Conservation (phyloP, 2,888 invertebrate genomes). For the Plusia festucae region DNA sequence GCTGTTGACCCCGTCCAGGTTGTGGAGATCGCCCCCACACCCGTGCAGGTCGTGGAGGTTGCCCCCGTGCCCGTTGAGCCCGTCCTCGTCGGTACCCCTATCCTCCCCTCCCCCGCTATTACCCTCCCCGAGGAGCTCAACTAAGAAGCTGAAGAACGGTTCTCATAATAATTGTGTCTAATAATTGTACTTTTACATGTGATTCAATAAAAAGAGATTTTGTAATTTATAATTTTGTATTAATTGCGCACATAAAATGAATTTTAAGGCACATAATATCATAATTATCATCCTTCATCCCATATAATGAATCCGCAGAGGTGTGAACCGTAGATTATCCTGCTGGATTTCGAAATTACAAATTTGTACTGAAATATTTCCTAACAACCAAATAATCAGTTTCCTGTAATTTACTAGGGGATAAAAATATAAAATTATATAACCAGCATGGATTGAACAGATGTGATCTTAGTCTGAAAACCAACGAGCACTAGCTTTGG, state of each 20-base stretch:
- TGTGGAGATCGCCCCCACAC: constrained; percentile 39
- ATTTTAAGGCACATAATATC: too few species aligned
- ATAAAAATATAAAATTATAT: too few species aligned
- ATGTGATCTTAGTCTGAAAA: too few species aligned
- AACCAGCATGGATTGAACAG: too few species aligned
- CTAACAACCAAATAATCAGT: too few species aligned
- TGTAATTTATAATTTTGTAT: neutral
- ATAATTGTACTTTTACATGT: constrained; percentile 11
- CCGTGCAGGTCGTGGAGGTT: constrained; percentile 35
- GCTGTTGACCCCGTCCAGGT: constrained; percentile 49
- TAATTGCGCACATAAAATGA: neutral
- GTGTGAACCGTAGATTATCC: too few species aligned
- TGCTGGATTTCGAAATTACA: too few species aligned
- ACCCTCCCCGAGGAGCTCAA: constrained; percentile 63
- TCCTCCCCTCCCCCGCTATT: constrained; percentile 49
- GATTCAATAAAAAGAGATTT: constrained; percentile 16
- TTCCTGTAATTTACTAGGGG: too few species aligned
- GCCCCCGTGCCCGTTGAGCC: constrained; percentile 55
- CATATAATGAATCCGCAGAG: too few species aligned
- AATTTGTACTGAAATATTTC: too few species aligned
- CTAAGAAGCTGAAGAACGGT: constrained; percentile 46
- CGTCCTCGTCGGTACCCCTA: constrained; percentile 37
- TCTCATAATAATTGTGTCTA: neutral
- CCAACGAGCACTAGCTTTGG: too few species aligned
- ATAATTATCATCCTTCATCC: too few species aligned